A percentile compares a stretch with the other conserved stretches of the same genome.
These are phyloP conservation scores for Polymixis lichenea DNA, from an alignment of 2,888 invertebrate species.

Conservation along the genomic window DNA sequence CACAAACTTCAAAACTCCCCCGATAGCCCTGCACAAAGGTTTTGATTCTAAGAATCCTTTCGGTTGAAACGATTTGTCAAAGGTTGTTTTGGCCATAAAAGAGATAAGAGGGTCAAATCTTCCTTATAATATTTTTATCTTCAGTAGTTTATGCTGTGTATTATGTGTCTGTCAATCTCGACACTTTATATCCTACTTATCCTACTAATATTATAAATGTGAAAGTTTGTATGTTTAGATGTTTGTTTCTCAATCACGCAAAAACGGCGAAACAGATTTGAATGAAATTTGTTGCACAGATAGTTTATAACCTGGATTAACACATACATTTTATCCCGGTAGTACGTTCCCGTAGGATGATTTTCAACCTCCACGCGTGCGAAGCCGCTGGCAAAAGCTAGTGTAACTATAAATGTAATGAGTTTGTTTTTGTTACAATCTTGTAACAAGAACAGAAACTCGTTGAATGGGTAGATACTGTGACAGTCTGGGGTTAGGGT, in stretches of 20 bases:
- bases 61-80: not conserved
- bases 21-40: not conserved
- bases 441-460: not conserved
- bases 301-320: no score
- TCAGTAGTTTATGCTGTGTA: not conserved
- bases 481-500: not conserved
- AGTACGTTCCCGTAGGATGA: no score
- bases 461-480: not conserved
- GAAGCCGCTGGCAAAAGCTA: not conserved
- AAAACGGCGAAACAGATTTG: no score
- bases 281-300: no score
- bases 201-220: no score
- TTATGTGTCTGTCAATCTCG: not conserved
- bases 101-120: slow-evolving; percentile 13
- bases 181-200: not conserved
- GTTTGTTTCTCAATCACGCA: no score
- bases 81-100: not conserved
- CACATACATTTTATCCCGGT: no score
- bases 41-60: not conserved
- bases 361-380: no score
- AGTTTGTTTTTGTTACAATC: not conserved
- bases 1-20: not conserved
- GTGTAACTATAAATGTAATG: slow-evolving; percentile 1
- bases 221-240: no score
- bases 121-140: slow-evolving; percentile 9